Evolutionary conservation across 1,140 invertebrate species (phyloP).

Genomic region (Zaprionus kolodkinae): DNA sequence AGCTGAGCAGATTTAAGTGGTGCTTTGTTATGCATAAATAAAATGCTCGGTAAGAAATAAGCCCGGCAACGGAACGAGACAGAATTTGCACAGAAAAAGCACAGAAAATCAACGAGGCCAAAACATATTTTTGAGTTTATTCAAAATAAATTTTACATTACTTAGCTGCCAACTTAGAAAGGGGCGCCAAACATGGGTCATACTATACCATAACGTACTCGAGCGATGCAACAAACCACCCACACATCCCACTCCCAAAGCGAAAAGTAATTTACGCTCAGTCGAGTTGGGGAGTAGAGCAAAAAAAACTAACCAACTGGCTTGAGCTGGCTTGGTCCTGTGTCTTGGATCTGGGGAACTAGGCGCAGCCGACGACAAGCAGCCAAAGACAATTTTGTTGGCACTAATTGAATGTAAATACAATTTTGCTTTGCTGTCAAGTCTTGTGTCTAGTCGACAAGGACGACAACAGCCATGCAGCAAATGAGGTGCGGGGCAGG

Average conservation of each 20-base stretch:
- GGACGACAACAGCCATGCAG: conserved; percentile 13
- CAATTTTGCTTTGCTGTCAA: conserved; percentile 83
- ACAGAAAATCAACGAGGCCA: conserved; percentile 32
- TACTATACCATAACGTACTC: conserved; percentile 17
- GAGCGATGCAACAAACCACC: neutral
- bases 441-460: conserved; percentile 78
- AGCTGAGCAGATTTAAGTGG: conserved; percentile 80
- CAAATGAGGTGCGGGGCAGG: conserved; percentile 10
- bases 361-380: conserved; percentile 71
- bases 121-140: conserved; percentile 82
- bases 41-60: conserved; percentile 75
- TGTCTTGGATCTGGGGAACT: conserved; percentile 43
- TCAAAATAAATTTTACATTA: conserved; percentile 82
- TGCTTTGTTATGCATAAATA: conserved; percentile 83
- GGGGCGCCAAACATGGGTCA: conserved; percentile 54
- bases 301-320: neutral
- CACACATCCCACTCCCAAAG: neutral
- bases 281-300: conserved; percentile 37
- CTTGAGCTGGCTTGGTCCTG: conserved; percentile 3
- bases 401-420: conserved; percentile 83
- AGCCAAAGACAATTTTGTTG: conserved; percentile 83
- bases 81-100: conserved; percentile 7
- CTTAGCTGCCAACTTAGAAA: conserved; percentile 60
- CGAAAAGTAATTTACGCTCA: conserved; percentile 72
- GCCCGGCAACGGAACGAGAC: conserved; percentile 32